phyloP scores from a whole-genome alignment of 2,888 invertebrate genomes.

The Sesia apiformis region DNA sequence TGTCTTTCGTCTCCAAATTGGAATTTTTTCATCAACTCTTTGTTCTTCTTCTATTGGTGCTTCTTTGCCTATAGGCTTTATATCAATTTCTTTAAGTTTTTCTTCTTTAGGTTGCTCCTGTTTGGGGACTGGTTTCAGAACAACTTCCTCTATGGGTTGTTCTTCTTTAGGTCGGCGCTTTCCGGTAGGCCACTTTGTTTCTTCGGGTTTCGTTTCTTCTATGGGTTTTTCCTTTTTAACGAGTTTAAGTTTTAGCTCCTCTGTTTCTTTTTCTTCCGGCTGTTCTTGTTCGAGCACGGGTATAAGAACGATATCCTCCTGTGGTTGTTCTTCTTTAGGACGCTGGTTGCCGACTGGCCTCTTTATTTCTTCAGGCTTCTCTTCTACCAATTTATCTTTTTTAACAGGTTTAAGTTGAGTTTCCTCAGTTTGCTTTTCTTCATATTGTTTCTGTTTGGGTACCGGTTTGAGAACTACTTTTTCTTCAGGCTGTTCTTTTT shows the following conservation, averaged over 20 bases:
- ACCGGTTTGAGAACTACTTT: slow-evolving; percentile 34
- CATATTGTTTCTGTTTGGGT: slow-evolving; percentile 4
- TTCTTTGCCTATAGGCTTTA: slow-evolving; percentile 19
- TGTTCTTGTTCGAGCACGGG: slow-evolving; percentile 26
- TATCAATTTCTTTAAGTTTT: slow-evolving; percentile 39
- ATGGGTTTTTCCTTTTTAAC: slow-evolving; percentile 12
- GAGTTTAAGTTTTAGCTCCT: slow-evolving; percentile 24
- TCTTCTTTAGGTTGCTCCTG: slow-evolving; percentile 28
- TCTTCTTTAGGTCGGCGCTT: slow-evolving; percentile 20
- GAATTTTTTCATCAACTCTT: slow-evolving; percentile 12
- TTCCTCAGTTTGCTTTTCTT: slow-evolving; percentile 34
- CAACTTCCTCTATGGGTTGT: slow-evolving; percentile 27
- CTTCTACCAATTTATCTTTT: slow-evolving; percentile 25
- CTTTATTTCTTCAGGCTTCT: slow-evolving; percentile 25
- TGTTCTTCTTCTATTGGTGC: slow-evolving; percentile 24
- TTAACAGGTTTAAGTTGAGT: slow-evolving; percentile 27
- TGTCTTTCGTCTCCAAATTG: slow-evolving; percentile 51
- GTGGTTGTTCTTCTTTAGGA: slow-evolving; percentile 31
- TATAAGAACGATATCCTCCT: slow-evolving; percentile 39
- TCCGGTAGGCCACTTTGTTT: slow-evolving; percentile 22
- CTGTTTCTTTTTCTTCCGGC: slow-evolving; percentile 33
- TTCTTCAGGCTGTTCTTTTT: slow-evolving; percentile 29
- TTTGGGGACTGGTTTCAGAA: slow-evolving; percentile 33
- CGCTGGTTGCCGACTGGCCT: slow-evolving; percentile 25
- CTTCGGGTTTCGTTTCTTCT: slow-evolving; percentile 29